Evolutionary conservation across 2,888 invertebrate species (phyloP).

Genomic region (Oeneis ivallda): DNA sequence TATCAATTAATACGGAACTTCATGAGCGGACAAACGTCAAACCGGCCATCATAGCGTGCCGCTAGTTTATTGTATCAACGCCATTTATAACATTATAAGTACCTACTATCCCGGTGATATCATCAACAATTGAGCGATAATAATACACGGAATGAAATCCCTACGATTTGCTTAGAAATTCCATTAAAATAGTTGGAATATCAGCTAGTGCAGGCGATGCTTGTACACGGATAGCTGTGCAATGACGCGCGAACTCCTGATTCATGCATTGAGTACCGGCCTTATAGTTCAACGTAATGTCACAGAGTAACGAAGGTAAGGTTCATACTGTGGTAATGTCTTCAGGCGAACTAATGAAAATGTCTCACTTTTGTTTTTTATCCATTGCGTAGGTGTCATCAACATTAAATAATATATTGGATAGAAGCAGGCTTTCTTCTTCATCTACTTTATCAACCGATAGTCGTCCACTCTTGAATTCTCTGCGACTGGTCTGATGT

Average conservation of each 20-base stretch:
- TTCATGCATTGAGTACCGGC: conserved; percentile 56
- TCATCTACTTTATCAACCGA: no score
- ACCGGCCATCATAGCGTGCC: no score
- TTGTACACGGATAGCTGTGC: conserved; percentile 62
- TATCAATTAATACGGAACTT: no score
- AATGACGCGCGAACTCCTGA: conserved; percentile 65
- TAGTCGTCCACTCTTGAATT: no score
- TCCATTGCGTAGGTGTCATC: no score
- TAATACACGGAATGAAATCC: conserved; percentile 12
- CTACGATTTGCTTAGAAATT: conserved; percentile 30
- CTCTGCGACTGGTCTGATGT: no score
- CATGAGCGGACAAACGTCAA: no score
- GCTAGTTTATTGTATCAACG: no score
- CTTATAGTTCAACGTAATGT: conserved; percentile 53
- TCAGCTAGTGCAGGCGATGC: conserved; percentile 56
- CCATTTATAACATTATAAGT: background rate
- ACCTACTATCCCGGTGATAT: background rate
- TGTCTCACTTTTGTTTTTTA: background rate
- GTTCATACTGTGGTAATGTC: no score
- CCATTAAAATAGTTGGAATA: conserved; percentile 31
- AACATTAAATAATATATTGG: no score
- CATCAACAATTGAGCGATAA: conserved; percentile 19
- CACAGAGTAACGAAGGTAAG: conserved; percentile 46
- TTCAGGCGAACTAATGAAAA: conserved; percentile 21
- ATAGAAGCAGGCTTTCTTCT: no score